Percentiles rank a stretch among this genome's conserved stretches.
phyloP scores from a whole-genome alignment of 2,888 invertebrate species.

The Quadroppia sp. region DNA sequence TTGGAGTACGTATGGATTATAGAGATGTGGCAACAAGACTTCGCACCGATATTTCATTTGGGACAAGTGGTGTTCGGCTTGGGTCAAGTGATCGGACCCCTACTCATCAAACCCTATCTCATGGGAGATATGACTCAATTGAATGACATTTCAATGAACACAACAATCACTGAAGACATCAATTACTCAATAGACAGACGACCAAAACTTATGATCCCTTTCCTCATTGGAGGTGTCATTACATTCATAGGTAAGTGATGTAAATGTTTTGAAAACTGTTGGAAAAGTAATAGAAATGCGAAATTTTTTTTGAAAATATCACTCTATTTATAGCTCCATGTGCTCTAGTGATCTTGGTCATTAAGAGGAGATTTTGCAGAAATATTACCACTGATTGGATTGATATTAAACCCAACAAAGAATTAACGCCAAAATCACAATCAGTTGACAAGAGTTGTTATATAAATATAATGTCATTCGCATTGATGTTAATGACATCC shows the following conservation, averaged over 20 bases:
- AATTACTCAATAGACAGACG: constrained; percentile 1
- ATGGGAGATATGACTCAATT: neutral
- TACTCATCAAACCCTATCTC: neutral
- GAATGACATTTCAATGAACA: neutral
- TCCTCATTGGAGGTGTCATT: neutral
- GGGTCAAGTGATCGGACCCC: neutral
- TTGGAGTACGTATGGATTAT: neutral
- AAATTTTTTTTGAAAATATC: too few relatives aligned
- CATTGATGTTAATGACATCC: neutral
- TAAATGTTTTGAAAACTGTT: too few relatives aligned
- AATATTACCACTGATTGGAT: too few relatives aligned
- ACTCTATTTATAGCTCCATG: too few relatives aligned
- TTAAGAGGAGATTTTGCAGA: too few relatives aligned
- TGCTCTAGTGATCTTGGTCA: too few relatives aligned
- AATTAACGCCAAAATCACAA: neutral
- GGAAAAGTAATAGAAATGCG: too few relatives aligned
- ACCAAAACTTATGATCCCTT: neutral
- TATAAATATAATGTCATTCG: neutral
- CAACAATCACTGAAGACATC: neutral
- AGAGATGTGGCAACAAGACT: neutral
- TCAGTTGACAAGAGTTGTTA: too few relatives aligned
- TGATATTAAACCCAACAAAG: neutral
- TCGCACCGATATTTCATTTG: neutral
- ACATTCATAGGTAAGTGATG: neutral
- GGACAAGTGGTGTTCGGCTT: neutral